These are phyloP conservation scores for Grantiella picta DNA, from an alignment of 2,113 vertebrate genomes.

Conservation along the genomic window DNA sequence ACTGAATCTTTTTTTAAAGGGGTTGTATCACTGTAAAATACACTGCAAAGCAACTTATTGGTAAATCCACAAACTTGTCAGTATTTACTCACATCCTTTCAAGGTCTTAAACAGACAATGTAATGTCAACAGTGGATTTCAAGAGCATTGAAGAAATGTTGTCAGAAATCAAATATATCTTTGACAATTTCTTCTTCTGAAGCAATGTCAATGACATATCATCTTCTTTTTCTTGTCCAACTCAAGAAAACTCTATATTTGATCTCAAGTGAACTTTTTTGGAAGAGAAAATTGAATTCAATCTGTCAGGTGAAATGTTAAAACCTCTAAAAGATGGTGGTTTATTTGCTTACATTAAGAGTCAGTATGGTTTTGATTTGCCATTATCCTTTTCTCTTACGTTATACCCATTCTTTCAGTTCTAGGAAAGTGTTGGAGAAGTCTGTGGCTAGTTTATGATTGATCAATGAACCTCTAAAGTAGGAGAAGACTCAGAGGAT, in stretches of 20 bases:
- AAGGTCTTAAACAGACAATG: neutral
- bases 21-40: neutral
- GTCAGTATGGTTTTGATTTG: neutral
- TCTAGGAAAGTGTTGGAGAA: neutral
- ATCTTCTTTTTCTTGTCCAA: neutral
- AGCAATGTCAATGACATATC: neutral
- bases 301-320: neutral
- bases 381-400: neutral
- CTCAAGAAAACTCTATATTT: neutral
- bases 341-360: neutral
- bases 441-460: neutral
- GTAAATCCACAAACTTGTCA: neutral
- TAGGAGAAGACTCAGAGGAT: neutral
- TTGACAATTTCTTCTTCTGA: neutral
- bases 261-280: neutral
- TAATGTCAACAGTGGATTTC: neutral
- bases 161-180: neutral
- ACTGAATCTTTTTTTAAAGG: neutral
- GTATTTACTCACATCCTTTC: neutral
- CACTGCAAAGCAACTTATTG: neutral
- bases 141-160: neutral
- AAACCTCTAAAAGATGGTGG: neutral
- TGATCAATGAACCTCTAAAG: neutral
- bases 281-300: neutral
- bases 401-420: neutral